Conservation (phyloP, 2,113 vertebrate species). For the Clinocottus analis region DNA sequence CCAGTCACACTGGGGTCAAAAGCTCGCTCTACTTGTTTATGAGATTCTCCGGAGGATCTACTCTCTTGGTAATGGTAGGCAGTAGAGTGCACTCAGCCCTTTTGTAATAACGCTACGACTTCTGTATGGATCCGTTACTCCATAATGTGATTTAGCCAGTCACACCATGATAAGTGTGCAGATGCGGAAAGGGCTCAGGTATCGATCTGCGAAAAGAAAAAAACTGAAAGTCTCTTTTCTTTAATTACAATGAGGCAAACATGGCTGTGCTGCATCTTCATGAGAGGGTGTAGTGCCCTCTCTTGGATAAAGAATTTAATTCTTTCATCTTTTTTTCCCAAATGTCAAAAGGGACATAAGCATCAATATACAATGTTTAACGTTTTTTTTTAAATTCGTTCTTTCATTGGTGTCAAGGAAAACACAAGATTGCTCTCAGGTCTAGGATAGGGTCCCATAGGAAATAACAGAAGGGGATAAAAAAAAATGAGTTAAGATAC, state of each 20-base stretch:
- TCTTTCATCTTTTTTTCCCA: background rate
- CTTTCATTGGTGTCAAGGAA: background rate
- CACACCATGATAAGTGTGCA: constrained; percentile 17
- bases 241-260: constrained; percentile 16
- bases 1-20: constrained; percentile 44
- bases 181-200: constrained; percentile 20
- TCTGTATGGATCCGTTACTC: constrained; percentile 36
- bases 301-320: constrained; percentile 19
- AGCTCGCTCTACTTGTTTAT: constrained; percentile 29
- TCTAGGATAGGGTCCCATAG: background rate
- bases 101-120: constrained; percentile 26
- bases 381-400: too few species aligned
- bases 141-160: constrained; percentile 44
- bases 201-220: constrained; percentile 21
- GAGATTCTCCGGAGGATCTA: constrained; percentile 25
- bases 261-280: background rate
- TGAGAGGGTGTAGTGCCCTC: constrained; percentile 32
- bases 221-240: background rate
- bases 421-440: background rate
- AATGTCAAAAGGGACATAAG: constrained; percentile 12
- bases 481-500: background rate
- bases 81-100: constrained; percentile 19
- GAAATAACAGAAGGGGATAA: background rate
- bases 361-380: too few species aligned
- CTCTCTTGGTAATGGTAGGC: constrained; percentile 22